A percentile compares a stretch with the other conserved stretches of the same genome.
Conservation (phyloP, 2,113 vertebrate species). For the Struthidea cinerea region DNA sequence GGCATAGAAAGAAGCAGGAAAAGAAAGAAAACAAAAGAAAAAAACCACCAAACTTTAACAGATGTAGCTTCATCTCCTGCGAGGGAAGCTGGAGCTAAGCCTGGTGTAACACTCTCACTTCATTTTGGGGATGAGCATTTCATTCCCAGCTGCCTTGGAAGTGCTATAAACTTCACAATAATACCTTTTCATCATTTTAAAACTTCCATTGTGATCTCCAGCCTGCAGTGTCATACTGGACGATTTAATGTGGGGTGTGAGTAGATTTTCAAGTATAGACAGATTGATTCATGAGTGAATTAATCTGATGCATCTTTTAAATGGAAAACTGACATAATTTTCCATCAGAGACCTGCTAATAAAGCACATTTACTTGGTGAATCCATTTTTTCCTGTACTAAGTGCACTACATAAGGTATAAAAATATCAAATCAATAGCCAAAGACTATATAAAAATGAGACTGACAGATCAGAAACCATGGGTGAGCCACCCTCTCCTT, state of each 20-base stretch:
- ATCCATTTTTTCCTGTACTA: constrained; percentile 17
- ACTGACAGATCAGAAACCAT: background rate
- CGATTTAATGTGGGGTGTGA: background rate
- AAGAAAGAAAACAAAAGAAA: background rate
- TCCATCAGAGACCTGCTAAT: background rate
- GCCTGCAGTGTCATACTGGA: background rate
- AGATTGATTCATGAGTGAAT: constrained; percentile 2
- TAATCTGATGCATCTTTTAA: constrained; percentile 28
- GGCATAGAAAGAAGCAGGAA: background rate
- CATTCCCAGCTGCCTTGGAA: background rate
- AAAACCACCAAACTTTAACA: background rate
- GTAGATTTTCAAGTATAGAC: background rate
- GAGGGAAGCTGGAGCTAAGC: background rate
- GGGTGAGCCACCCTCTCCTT: background rate
- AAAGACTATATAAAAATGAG: constrained; percentile 18
- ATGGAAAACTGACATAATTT: constrained; percentile 38
- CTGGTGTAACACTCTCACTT: background rate
- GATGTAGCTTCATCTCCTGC: background rate
- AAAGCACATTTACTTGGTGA: background rate
- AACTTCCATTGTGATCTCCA: background rate
- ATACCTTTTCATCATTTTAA: background rate
- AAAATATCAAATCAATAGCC: constrained; percentile 7
- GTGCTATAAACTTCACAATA: background rate
- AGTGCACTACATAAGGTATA: constrained; percentile 21
- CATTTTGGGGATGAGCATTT: background rate